phyloP scores from a whole-genome alignment of 1,140 invertebrate species.

The Nixonia krombeini region DNA sequence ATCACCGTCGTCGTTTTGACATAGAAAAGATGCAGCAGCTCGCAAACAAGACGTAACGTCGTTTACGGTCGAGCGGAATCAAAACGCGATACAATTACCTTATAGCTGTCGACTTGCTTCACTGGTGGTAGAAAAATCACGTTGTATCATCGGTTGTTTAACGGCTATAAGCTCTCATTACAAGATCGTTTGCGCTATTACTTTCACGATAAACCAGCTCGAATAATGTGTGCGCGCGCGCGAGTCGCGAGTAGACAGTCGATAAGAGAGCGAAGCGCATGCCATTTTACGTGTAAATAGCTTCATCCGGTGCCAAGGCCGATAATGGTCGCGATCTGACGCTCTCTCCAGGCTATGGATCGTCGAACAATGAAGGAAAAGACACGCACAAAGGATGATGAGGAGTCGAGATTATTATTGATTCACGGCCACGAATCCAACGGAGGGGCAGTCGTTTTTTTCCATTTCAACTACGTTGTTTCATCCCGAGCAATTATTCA shows the following conservation, averaged over 20 bases:
- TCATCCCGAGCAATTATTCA: conserved; percentile 9
- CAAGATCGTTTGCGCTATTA: conserved; percentile 49
- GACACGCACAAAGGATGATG: background rate
- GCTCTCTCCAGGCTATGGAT: conserved; percentile 31
- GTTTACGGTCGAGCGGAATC: too few relatives aligned
- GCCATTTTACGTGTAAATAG: conserved; percentile 48
- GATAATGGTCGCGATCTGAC: conserved; percentile 36
- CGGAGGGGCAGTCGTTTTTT: background rate
- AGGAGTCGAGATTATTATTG: conserved; percentile 7
- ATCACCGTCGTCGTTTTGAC: too few relatives aligned
- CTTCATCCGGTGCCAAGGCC: conserved; percentile 42
- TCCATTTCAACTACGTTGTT: background rate
- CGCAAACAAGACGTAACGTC: too few relatives aligned
- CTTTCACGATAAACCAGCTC: conserved; percentile 35
- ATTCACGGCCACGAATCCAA: conserved; percentile 27
- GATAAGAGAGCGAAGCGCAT: conserved; percentile 46
- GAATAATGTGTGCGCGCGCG: conserved; percentile 23
- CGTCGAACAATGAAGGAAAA: conserved; percentile 24
- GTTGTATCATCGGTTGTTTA: conserved; percentile 36
- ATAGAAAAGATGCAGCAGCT: background rate
- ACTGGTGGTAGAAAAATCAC: conserved; percentile 22
- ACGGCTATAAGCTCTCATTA: conserved; percentile 49
- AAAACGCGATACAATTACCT: conserved; percentile 1
- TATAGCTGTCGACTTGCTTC: conserved; percentile 24
- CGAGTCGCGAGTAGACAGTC: conserved; percentile 23